phyloP scores from a whole-genome alignment of 2,113 vertebrate genomes.

The Pedionomus torquatus region DNA sequence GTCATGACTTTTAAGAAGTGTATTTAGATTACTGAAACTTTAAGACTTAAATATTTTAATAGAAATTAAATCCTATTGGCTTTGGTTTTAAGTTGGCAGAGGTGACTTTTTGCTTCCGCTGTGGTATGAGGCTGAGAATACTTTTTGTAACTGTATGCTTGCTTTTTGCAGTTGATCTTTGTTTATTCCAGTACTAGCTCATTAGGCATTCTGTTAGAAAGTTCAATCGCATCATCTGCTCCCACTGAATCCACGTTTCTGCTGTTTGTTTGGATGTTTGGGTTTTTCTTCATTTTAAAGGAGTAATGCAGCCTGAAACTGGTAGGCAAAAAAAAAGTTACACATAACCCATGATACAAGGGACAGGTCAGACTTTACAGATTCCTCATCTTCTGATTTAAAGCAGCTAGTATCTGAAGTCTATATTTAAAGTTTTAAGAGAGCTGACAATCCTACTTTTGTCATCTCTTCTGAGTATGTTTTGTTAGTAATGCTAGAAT shows the following conservation, averaged over 20 bases:
- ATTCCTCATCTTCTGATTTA: slow-evolving; percentile 43
- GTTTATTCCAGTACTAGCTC: slow-evolving; percentile 16
- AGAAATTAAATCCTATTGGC: slow-evolving; percentile 49
- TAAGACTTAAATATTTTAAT: slow-evolving; percentile 68
- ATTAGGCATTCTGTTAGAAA: slow-evolving; percentile 50
- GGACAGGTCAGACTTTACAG: slow-evolving; percentile 34
- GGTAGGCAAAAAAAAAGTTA: slow-evolving; percentile 21
- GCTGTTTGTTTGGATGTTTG: neutral
- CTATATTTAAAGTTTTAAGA: slow-evolving; percentile 55
- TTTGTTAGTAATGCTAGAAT: slow-evolving; percentile 69
- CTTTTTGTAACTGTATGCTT: slow-evolving; percentile 36
- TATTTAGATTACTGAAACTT: slow-evolving; percentile 63
- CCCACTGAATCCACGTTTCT: slow-evolving; percentile 37
- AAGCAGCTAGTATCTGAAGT: slow-evolving; percentile 13
- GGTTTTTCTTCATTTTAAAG: neutral
- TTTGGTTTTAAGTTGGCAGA: slow-evolving; percentile 67
- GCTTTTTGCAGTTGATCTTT: slow-evolving; percentile 57
- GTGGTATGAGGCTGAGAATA: slow-evolving; percentile 39
- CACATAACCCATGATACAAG: slow-evolving; percentile 6
- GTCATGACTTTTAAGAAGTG: slow-evolving; percentile 36
- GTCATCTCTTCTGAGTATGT: slow-evolving; percentile 54
- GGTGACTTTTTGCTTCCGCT: slow-evolving; percentile 57
- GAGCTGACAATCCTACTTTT: slow-evolving; percentile 52
- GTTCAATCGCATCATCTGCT: slow-evolving; percentile 26
- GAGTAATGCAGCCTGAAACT: slow-evolving; percentile 31